A percentile compares a stretch with the other conserved stretches of the same genome.
Conservation (phyloP, 2,113 vertebrate species). For the Eptesicus fuscus region DNA sequence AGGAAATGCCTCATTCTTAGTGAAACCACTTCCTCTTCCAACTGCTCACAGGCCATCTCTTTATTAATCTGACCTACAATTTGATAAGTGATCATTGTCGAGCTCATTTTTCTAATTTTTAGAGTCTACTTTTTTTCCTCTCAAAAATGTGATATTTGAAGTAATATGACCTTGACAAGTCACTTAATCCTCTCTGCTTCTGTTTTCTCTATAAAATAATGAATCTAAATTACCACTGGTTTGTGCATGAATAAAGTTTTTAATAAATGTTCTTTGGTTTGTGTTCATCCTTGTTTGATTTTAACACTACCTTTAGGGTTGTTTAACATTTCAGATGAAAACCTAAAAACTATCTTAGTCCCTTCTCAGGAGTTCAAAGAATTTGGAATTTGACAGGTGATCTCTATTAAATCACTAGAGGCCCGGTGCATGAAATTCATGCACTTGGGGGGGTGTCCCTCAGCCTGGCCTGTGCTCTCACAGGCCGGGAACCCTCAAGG, state of each 20-base stretch:
- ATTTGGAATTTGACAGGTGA: not conserved
- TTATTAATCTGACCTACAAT: not conserved
- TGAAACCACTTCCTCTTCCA: not conserved
- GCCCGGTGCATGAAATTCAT: too few species aligned
- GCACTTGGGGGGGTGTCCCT: too few species aligned
- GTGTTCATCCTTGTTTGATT: not conserved
- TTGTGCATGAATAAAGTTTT: not conserved
- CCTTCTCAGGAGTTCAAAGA: not conserved
- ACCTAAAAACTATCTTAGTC: not conserved
- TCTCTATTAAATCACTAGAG: slow-evolving; percentile 15
- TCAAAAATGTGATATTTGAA: not conserved
- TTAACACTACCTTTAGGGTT: not conserved
- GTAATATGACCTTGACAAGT: not conserved
- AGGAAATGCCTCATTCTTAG: not conserved
- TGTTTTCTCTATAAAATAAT: not conserved
- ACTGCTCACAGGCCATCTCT: not conserved
- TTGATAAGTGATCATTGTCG: not conserved
- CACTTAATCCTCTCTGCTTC: not conserved
- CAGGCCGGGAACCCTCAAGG: too few species aligned
- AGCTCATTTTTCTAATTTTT: not conserved
- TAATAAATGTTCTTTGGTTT: not conserved
- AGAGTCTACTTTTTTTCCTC: not conserved
- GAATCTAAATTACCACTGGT: not conserved
- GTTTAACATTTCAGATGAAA: not conserved
- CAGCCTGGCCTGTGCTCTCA: too few species aligned